A percentile compares a stretch with the other conserved stretches of the same genome.
Conservation (phyloP, 1,140 invertebrate species). For the Arctopsyche grandis region DNA sequence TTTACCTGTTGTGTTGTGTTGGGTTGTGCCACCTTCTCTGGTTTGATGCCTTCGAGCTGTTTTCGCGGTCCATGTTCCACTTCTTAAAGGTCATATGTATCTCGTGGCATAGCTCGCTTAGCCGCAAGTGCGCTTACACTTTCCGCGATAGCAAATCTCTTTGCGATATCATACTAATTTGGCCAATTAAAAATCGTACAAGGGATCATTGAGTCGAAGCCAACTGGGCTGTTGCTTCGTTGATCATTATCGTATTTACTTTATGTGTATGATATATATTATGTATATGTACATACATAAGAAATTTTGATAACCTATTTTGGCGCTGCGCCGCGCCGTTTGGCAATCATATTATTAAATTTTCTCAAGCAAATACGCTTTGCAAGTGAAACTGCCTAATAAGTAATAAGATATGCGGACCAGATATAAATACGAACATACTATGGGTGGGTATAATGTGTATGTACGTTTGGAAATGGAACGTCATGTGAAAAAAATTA, state of each 20-base stretch:
- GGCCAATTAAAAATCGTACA: too few relatives aligned
- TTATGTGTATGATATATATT: too few relatives aligned
- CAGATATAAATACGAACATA: too few relatives aligned
- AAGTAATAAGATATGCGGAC: neutral
- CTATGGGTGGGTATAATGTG: too few relatives aligned
- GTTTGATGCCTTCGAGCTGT: slow-evolving; percentile 15
- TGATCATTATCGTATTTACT: too few relatives aligned
- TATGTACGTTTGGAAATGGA: slow-evolving; percentile 18
- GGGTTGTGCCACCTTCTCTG: neutral
- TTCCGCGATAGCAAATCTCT: neutral
- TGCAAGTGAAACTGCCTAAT: slow-evolving; percentile 4
- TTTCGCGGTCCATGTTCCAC: slow-evolving; percentile 23
- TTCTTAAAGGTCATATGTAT: neutral
- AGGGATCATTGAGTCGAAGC: too few relatives aligned
- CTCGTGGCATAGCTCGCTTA: neutral
- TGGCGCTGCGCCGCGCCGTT: too few relatives aligned
- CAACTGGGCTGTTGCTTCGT: too few relatives aligned
- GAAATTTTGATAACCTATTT: too few relatives aligned
- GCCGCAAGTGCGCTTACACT: neutral
- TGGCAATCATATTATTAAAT: too few relatives aligned
- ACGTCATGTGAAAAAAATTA: slow-evolving; percentile 6
- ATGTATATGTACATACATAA: too few relatives aligned
- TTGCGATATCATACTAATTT: too few relatives aligned
- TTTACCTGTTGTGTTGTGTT: slow-evolving; percentile 11
- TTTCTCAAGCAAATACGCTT: neutral